phyloP scores from a whole-genome alignment of 1,140 invertebrate genomes.

The Diabrotica virgifera region DNA sequence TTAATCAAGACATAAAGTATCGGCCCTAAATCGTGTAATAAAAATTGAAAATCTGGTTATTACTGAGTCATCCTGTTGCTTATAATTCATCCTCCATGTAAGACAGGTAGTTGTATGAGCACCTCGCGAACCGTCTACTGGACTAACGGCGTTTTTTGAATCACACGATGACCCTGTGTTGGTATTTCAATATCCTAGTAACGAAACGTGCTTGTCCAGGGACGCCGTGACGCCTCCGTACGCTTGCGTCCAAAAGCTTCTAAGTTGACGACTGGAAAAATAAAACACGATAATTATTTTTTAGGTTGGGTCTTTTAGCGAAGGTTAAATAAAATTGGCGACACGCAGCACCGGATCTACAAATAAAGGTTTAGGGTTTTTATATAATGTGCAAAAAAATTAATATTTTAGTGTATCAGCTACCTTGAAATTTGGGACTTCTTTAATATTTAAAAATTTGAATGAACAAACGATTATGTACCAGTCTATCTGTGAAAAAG shows the following conservation, averaged over 20 bases:
- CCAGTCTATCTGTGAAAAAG: no score
- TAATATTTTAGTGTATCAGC: no score
- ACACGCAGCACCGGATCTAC: no score
- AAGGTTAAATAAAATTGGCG: not conserved
- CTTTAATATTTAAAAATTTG: no score
- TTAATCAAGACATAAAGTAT: no score
- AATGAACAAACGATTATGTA: no score
- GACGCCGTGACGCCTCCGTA: not conserved
- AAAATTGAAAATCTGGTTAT: not conserved
- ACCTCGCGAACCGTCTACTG: not conserved
- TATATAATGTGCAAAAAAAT: no score
- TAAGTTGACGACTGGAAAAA: not conserved
- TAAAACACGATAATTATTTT: not conserved
- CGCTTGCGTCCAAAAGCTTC: not conserved
- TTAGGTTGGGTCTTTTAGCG: not conserved
- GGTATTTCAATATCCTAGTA: not conserved
- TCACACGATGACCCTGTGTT: not conserved
- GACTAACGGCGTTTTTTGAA: not conserved
- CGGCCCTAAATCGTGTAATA: not conserved
- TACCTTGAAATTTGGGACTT: no score
- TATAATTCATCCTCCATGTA: not conserved
- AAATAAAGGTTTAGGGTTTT: no score
- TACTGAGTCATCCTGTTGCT: not conserved
- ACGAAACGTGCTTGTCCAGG: not conserved
- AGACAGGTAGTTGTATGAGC: not conserved